Conservation (phyloP, 1,140 invertebrate genomes). For the Calycopis cecrops region DNA sequence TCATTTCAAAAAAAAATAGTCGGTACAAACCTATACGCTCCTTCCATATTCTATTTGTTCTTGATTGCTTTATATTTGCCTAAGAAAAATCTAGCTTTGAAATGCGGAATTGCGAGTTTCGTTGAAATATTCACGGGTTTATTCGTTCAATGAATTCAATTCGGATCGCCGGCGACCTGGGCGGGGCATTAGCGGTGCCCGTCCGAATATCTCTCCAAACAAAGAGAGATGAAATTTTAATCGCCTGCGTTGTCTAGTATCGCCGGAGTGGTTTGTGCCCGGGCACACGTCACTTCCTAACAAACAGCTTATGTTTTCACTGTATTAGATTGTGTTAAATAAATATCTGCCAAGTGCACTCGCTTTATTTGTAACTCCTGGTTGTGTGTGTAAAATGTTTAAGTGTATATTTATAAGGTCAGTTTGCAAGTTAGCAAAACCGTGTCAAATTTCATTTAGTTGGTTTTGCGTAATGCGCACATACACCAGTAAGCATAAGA, state of each 20-base stretch:
- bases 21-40: no score
- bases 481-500: no score
- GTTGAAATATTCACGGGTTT: constrained; percentile 16
- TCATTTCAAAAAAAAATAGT: no score
- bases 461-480: no score
- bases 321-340: no score
- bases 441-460: no score
- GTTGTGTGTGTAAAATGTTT: no score
- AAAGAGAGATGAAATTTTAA: constrained; percentile 71
- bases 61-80: constrained; percentile 13
- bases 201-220: constrained; percentile 59
- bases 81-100: constrained; percentile 13
- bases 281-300: constrained; percentile 27
- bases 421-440: no score
- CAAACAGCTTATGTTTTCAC: no score
- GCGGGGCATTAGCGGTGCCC: constrained; percentile 49
- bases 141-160: constrained; percentile 24
- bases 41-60: constrained; percentile 13
- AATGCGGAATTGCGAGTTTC: constrained; percentile 15
- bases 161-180: constrained; percentile 11
- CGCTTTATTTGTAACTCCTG: no score
- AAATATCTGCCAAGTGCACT: no score
- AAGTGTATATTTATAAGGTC: no score
- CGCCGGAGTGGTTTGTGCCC: constrained; percentile 39
- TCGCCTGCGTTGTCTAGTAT: constrained; percentile 59